Conservation (phyloP, 2,797 vertebrate genomes). For the Enteromius paludinosus region DNA sequence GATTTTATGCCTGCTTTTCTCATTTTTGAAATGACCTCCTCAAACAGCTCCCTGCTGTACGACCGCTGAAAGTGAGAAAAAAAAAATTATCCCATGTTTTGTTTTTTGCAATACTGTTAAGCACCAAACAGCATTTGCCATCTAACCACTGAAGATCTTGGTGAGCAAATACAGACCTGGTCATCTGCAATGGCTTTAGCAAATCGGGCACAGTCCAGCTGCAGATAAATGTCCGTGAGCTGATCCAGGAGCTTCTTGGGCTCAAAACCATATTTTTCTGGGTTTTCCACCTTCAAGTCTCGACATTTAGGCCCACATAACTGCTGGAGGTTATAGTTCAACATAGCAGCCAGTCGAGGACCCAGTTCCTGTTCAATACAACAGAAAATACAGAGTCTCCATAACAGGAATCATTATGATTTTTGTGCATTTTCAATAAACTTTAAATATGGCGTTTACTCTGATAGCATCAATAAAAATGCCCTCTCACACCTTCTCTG, state of each 20-base stretch:
- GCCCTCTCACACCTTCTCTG: constrained; percentile 1
- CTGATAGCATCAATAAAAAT: not conserved
- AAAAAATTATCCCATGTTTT: not conserved
- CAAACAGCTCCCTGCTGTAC: constrained; percentile 97
- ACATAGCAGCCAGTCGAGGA: constrained; percentile 95
- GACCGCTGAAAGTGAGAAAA: constrained; percentile 83
- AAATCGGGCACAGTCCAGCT: constrained; percentile 95
- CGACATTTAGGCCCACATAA: constrained; percentile 97
- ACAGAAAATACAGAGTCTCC: constrained; percentile 2
- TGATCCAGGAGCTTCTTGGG: constrained; percentile 99
- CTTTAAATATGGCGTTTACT: not conserved
- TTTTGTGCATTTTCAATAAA: not conserved
- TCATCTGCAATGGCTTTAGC: constrained; percentile 98
- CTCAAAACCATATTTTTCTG: constrained; percentile 98
- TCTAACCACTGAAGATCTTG: not conserved
- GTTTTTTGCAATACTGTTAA: not conserved
- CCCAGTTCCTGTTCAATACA: constrained; percentile 86
- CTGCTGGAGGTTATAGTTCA: constrained; percentile 99
- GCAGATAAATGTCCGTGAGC: constrained; percentile 97
- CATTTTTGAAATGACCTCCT: constrained; percentile 99
- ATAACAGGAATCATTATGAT: not conserved
- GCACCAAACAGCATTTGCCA: not conserved
- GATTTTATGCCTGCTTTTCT: constrained; percentile 98
- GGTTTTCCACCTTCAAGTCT: constrained; percentile 98
- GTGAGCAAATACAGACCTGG: constrained; percentile 81